A percentile compares a stretch with the other conserved stretches of the same genome.
phyloP scores from a whole-genome alignment of 2,888 invertebrate genomes.

The Drosophila robusta region DNA sequence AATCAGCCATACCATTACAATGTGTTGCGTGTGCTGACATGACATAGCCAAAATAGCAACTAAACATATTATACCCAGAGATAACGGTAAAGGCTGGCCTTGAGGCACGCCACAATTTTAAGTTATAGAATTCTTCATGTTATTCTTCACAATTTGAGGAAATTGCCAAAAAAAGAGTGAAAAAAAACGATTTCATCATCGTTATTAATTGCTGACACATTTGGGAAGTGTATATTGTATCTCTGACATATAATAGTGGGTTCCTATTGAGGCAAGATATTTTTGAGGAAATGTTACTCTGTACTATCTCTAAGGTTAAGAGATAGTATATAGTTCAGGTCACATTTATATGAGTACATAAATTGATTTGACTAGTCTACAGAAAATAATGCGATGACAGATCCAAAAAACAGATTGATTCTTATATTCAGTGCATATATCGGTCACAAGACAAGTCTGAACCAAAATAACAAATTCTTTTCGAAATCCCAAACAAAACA shows the following conservation, averaged over 20 bases:
- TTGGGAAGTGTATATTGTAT: conserved; percentile 8
- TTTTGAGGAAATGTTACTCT: conserved; percentile 6
- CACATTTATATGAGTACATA: neutral
- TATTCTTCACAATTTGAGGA: conserved; percentile 22
- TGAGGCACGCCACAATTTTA: conserved; percentile 33
- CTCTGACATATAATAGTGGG: neutral
- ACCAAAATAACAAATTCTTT: conserved; percentile 31
- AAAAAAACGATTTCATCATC: conserved; percentile 49
- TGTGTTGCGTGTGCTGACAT: conserved; percentile 35
- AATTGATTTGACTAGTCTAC: neutral
- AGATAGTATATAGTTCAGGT: too few relatives aligned
- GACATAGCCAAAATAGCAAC: conserved; percentile 24
- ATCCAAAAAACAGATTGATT: neutral
- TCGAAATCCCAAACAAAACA: conserved; percentile 15
- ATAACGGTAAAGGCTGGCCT: conserved; percentile 39
- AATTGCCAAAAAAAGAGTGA: conserved; percentile 38
- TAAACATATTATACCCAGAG: neutral
- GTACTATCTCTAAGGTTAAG: neutral
- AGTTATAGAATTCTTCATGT: conserved; percentile 9
- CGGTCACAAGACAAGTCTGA: conserved; percentile 10
- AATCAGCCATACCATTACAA: neutral
- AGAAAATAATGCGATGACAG: neutral
- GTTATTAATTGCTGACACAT: conserved; percentile 43
- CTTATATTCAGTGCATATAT: neutral
- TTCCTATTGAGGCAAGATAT: conserved; percentile 9